phyloP scores from a whole-genome alignment of 1,140 invertebrate genomes.

The Conopomorpha cramerella region DNA sequence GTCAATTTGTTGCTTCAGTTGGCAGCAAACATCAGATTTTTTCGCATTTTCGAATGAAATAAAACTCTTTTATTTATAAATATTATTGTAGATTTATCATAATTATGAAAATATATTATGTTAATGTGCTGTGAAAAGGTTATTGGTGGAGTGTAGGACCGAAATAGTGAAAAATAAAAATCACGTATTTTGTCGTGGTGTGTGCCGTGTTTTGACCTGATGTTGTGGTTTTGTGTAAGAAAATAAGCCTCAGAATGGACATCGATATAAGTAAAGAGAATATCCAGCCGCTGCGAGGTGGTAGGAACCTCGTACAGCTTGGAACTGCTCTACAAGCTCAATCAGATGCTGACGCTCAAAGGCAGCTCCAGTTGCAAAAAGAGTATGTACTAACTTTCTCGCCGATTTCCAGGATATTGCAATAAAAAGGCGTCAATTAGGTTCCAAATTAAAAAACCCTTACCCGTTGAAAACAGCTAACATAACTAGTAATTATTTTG shows the following conservation, averaged over 20 bases:
- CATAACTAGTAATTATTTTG: too few relatives aligned
- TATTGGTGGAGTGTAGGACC: too few relatives aligned
- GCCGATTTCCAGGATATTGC: too few relatives aligned
- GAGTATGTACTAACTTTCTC: constrained; percentile 39
- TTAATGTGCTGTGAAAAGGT: constrained; percentile 6
- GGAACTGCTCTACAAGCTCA: constrained; percentile 77
- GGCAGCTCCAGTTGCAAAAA: constrained; percentile 55
- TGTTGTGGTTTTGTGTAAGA: constrained; percentile 30
- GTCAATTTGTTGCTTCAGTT: constrained; percentile 51
- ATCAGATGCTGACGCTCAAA: constrained; percentile 62
- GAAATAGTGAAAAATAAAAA: constrained; percentile 9
- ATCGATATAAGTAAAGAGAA: constrained; percentile 85
- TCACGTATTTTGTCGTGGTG: constrained; percentile 7
- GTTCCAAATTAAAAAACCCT: too few relatives aligned
- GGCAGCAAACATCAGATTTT: constrained; percentile 38
- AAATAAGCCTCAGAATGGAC: constrained; percentile 61
- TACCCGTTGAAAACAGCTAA: too few relatives aligned
- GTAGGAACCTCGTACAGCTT: constrained; percentile 75
- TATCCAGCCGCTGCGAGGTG: constrained; percentile 85
- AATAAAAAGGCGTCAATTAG: too few relatives aligned
- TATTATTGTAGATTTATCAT: constrained; percentile 13
- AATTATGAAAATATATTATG: too few relatives aligned
- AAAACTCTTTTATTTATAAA: too few relatives aligned
- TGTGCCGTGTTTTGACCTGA: constrained; percentile 37
- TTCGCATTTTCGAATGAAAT: constrained; percentile 29